Evolutionary conservation across 2,888 invertebrate species (phyloP), one percentile per base, ranked within the genome.

Genomic region (Euclidia mi): DNA sequence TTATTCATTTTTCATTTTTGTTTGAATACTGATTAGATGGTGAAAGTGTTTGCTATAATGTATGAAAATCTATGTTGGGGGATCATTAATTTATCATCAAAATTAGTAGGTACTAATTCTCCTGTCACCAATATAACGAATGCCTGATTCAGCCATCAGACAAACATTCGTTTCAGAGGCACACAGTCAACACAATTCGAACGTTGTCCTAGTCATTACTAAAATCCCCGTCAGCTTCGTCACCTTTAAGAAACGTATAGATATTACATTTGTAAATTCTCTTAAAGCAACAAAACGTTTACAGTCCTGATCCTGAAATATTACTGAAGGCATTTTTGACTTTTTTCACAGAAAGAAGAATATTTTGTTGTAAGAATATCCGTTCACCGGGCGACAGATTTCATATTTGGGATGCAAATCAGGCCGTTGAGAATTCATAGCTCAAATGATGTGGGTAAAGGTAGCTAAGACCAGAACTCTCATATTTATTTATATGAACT

Each of bases 371-470:
- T 76, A 72, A 63, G 62, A 67, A 78, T 76, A 72, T 76, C 76
- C 66, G 67, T 76, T 65, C 62, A 76, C 56, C 51, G 48, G 56
- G 56, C 57, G 74, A 82, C 85, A 84, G 80, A 85, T 85, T 84
- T 79, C 60, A 76, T 78, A 85, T 89, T 89, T 89, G 89, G 87
- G 60, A 88, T 89, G 88, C 76, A 89, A 89, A 89, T 89, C 73
- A 65, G 52, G 56, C 76, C 79, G 76, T 81, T 76, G 78, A 73
- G 81, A 78, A 84, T 84, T 83, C 79, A 83, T 82, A 78, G 78
- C 84, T 84, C 73, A 85, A 84, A 86, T 82, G 78, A 84, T 71
- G 65, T 78, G 76, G 66, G 64, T 71, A 71, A 78, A 71, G 62
- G 66, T 63, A 67, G 67, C 52, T 49, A 40, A 40, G 61, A 78